Evolutionary conservation across 2,888 invertebrate genomes (phyloP), one percentile per base, ranked within the genome.

Genomic region (Drosophila niveifrons): DNA sequence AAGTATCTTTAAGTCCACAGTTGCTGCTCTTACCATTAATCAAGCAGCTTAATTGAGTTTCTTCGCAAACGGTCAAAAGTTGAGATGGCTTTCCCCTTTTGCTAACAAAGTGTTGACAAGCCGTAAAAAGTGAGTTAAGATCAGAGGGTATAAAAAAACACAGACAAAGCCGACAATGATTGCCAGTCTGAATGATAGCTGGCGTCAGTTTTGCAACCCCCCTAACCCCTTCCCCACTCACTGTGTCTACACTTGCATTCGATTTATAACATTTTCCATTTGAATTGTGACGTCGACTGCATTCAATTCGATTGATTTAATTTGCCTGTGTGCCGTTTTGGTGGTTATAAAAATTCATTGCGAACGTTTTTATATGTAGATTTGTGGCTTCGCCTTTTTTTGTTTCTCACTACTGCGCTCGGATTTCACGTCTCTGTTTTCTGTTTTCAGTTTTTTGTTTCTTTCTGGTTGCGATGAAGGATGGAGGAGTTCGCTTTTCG

Each of bases 181-280:
- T 77, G 70, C 63, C 46, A 46, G 56, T 51, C 78, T 57, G 61
- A 41, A 51, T 59, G 78, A 66, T 63, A 53, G 47, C 47, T 80
- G 88, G 85, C 85, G 88, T 70, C 82, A 82, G 43, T 11, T 11
- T 11, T n/a, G 6, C 36, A 11, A 11, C 36, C 36, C n/a, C 39
- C 31, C 41, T 18, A 13, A 6, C 46, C 10, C 36, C 34, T 13
- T 15, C 2, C 6, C 34, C n/a, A n/a, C 7, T n/a, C 9, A 41
- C 28, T 44, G 29, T 34, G 10, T 41, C 13, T 9, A 2, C 7
- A 2, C 13, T 15, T 46, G 36, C 41, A 57, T 36, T 55, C 80
- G 75, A 77, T 83, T 84, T 86, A 88, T 86, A 72, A 86, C 86
- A 77, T 81, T 88, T 84, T 84, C 81, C 84, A 84, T 88, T 80